Evolutionary conservation across 2,113 vertebrate genomes (phyloP), one percentile per base, ranked within the genome.

Genomic region (Garra rufa): DNA sequence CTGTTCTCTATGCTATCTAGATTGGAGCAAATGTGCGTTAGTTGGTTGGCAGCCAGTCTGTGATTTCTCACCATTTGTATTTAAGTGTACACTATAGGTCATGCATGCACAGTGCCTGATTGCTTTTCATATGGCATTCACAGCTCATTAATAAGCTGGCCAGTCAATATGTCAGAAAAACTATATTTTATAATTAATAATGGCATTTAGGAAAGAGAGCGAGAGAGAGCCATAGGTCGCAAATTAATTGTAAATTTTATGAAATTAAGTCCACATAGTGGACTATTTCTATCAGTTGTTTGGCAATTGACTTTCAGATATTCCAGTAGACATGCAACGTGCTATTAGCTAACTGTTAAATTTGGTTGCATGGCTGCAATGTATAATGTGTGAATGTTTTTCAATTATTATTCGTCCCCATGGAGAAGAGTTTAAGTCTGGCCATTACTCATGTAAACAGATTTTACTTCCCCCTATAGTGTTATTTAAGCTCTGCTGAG

Each of bases 371-470:
- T 73, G 21, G 21, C 43, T 14, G 43, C 43, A 30, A 17, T 75
- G 26, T 30, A 17, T 75, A 75, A 50, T 46, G 7, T 50, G 38
- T 63, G 15, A 79, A 44, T 63, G 57, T 79, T 79, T 61, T 63
- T 79, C 21, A 44, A 63, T 46, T 61, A 79, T 46, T 77, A 79
- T 63, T 79, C 15, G 10, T 63, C 57, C 76, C 76, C 38, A 79
- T 28, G 57, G 76, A 63, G 9, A 26, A 44, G 6, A 38, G 15
- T 59, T 34, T 4, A 57, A 77, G 76, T 41, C 38, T 59, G 76
- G 55, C 24, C 38, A 61, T 79, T 63, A 44, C 76, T 79, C 76
- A 79, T 11, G 41, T 17, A 78, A 78, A 75, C 73, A 50, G 26
- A 30, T 75, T 75, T 75, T 9, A 75, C 73, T 50, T 75, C 24